Base-by-base conservation (phyloP, 92 coral and sea anemone genomes). In the Phenganax marumi region DNA sequence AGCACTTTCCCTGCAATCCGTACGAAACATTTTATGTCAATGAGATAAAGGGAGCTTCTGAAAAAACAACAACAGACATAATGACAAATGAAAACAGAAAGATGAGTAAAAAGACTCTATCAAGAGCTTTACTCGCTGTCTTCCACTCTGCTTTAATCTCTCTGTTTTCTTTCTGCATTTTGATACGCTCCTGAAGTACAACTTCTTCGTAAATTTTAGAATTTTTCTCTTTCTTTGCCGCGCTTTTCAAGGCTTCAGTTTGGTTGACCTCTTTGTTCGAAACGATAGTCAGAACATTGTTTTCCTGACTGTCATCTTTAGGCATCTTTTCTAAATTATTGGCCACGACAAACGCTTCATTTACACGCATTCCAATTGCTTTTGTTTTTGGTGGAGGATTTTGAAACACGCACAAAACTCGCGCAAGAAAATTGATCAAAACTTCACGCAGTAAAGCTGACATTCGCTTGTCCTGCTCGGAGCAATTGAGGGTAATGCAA, bases 131-230 rank as follows among this genome's bases (percentile, higher is more conserved):
- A 18, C 83, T 78, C 22, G 56, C 83, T 18, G 12, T 46, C 48
- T 46, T 78, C 83, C 83, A 78, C 46, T 78, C 83, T 61, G 83
- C 73, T 47, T 47, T 78, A 58, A 78, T 61, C 8, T 26, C 73
- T 18, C 13, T 50, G 17, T 48, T 39, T 61, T 78, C 83, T 58
- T 78, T 68, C 53, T 52, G 61, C 51, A 46, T 16, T 49, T 49
- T 52, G 56, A 52, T 0, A 47, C 39, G 26, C 57, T 39, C 63
- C 26, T 55, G 81, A 22, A 17, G 56, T 21, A 56, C 52, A 13
- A 26, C 53, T 8, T 76, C 81, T 13, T 76, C 81, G 1, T 21
- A 55, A 24, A n/a, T 23, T 66, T 66, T 66, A 19, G 33, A 13
- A 23, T 5, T 62, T 2, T 23, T 66, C n/a, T 66, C 72, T 17